Evolutionary conservation across 2,113 vertebrate species (phyloP).

Genomic region (Percopsis transmontana): DNA sequence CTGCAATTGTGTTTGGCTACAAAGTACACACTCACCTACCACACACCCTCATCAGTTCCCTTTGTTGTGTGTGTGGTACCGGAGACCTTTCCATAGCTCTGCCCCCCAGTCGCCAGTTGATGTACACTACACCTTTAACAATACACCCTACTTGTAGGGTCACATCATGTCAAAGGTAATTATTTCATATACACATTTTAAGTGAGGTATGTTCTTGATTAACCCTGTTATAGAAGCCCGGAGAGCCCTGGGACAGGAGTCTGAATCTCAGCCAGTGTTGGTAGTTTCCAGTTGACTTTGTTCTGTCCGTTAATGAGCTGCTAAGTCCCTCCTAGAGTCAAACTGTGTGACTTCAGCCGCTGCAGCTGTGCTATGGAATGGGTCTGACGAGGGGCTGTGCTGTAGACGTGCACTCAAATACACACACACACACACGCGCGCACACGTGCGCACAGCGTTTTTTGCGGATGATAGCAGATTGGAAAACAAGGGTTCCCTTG

Average conservation of each 20-base stretch:
- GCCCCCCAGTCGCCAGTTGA: too few relatives aligned
- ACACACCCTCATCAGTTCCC: too few relatives aligned
- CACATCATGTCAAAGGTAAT: too few relatives aligned
- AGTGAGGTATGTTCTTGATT: slow-evolving; percentile 42
- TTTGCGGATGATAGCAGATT: slow-evolving; percentile 55
- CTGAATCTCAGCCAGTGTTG: slow-evolving; percentile 30
- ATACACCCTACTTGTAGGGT: too few relatives aligned
- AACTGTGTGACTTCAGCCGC: slow-evolving; percentile 62
- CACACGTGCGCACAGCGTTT: slow-evolving; percentile 16
- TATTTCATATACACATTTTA: slow-evolving; percentile 37
- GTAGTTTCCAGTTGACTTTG: slow-evolving; percentile 55
- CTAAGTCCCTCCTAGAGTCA: slow-evolving; percentile 51
- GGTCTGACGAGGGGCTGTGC: slow-evolving; percentile 51
- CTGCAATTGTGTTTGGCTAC: too few relatives aligned
- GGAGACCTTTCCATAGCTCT: too few relatives aligned
- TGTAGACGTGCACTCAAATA: neutral
- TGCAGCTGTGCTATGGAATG: slow-evolving; percentile 64
- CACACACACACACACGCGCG: slow-evolving; percentile 4
- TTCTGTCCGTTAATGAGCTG: slow-evolving; percentile 67
- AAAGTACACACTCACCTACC: too few relatives aligned
- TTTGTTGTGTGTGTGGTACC: too few relatives aligned
- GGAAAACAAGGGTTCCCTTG: slow-evolving; percentile 65
- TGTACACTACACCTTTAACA: too few relatives aligned
- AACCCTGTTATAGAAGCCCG: slow-evolving; percentile 2
- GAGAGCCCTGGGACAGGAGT: slow-evolving; percentile 34